Percentiles rank a stretch among this genome's conserved stretches.
Conservation (phyloP, 2,888 invertebrate species). For the Zonitis immaculata region DNA sequence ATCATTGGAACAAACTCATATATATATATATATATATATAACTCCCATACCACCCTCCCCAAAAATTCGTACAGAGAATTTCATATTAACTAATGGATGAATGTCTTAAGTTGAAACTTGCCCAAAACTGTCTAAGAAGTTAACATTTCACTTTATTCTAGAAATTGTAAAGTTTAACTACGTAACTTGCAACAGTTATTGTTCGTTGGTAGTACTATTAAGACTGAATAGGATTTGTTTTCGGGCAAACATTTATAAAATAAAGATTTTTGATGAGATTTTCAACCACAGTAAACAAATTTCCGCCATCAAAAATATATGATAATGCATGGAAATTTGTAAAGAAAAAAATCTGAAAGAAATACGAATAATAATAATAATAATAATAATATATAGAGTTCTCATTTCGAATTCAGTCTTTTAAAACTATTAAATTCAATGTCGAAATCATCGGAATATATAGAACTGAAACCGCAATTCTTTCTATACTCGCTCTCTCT, state of each 20-base stretch:
- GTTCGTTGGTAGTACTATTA: conserved; percentile 35
- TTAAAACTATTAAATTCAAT: conserved; percentile 22
- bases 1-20: background rate
- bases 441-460: conserved; percentile 20
- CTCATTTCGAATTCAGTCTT: conserved; percentile 2
- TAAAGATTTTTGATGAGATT: conserved; percentile 12
- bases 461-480: conserved; percentile 22
- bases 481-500: conserved; percentile 12
- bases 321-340: background rate
- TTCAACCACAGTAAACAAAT: background rate
- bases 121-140: conserved; percentile 5
- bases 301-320: background rate
- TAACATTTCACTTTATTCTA: conserved; percentile 37
- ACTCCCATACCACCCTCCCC: background rate
- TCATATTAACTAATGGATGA: conserved; percentile 4
- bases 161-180: conserved; percentile 32
- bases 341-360: background rate
- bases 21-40: no score
- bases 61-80: background rate
- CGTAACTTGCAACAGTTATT: conserved; percentile 32
- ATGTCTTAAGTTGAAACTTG: conserved; percentile 5
- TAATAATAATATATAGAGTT: background rate
- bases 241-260: conserved; percentile 27
- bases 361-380: background rate
- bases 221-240: conserved; percentile 31